phyloP scores from a whole-genome alignment of 2,888 invertebrate genomes.

The Punctoribates punctum region DNA sequence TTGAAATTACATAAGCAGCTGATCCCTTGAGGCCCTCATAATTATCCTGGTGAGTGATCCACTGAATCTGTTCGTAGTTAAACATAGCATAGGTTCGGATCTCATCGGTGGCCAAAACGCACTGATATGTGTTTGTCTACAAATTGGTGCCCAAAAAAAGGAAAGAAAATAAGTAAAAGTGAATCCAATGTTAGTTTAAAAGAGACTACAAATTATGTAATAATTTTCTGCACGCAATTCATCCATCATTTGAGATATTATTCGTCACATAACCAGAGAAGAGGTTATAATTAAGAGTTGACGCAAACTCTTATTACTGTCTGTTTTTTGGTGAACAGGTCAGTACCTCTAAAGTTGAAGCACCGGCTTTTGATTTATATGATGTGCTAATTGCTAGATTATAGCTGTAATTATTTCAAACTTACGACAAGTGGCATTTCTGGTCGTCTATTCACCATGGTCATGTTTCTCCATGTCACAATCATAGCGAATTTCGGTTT shows the following conservation, averaged over 20 bases:
- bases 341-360: background rate
- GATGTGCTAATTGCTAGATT: background rate
- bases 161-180: background rate
- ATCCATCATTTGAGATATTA: background rate
- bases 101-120: slow-evolving; percentile 86
- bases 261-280: too few species aligned
- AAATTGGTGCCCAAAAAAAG: slow-evolving; percentile 49
- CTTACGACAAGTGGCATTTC: slow-evolving; percentile 42
- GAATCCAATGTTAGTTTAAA: too few species aligned
- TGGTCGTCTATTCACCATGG: slow-evolving; percentile 62
- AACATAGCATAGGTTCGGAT: slow-evolving; percentile 90
- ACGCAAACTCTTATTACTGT: too few species aligned
- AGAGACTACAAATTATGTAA: background rate
- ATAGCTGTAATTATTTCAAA: background rate
- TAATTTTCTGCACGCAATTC: background rate
- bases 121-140: slow-evolving; percentile 92
- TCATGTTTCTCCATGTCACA: slow-evolving; percentile 93
- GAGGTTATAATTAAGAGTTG: too few species aligned
- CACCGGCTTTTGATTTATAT: slow-evolving; percentile 3
- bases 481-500: slow-evolving; percentile 83
- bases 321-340: background rate
- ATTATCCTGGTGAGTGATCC: slow-evolving; percentile 85
- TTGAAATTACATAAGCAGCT: slow-evolving; percentile 63
- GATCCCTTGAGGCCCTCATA: slow-evolving; percentile 79
- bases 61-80: slow-evolving; percentile 85